Conservation (phyloP, 2,797 vertebrate species). For the Eupleurogrammus muticus region DNA sequence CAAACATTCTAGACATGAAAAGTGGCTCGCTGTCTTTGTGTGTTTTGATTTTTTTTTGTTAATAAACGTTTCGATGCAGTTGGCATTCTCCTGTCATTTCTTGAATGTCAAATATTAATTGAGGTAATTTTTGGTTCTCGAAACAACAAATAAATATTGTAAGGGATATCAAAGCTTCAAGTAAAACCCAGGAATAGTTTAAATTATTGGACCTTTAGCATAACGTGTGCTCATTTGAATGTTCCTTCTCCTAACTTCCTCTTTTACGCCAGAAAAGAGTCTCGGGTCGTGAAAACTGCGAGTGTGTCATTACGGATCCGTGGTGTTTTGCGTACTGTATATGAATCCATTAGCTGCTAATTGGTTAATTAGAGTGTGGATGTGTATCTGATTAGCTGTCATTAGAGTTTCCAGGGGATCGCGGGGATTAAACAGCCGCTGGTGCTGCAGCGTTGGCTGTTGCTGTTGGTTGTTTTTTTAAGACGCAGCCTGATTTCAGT, state of each 20-base stretch:
- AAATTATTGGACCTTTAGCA: not conserved
- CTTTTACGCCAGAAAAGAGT: constrained; percentile 45
- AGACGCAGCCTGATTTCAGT: not conserved
- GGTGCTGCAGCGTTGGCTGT: constrained; percentile 36
- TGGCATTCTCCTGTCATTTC: not conserved
- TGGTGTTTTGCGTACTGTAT: constrained; percentile 53
- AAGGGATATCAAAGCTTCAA: no score
- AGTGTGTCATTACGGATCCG: constrained; percentile 54
- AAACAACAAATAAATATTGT: no score
- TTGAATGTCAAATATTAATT: no score
- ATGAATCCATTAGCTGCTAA: constrained; percentile 71
- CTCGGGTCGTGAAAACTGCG: constrained; percentile 45
- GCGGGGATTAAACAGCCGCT: constrained; percentile 47
- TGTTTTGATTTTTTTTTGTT: no score
- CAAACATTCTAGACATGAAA: constrained; percentile 24
- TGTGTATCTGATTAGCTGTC: constrained; percentile 77
- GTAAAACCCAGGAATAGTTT: no score
- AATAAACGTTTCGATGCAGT: not conserved
- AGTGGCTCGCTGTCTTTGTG: not conserved
- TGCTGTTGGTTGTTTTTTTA: constrained; percentile 20
- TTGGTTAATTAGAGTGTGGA: constrained; percentile 74
- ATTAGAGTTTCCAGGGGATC: constrained; percentile 70
- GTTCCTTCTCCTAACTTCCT: constrained; percentile 28
- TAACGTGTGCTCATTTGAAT: not conserved
- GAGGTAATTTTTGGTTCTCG: no score